Evolutionary conservation across 2,888 invertebrate species (phyloP).

Genomic region (Apamea sordens): DNA sequence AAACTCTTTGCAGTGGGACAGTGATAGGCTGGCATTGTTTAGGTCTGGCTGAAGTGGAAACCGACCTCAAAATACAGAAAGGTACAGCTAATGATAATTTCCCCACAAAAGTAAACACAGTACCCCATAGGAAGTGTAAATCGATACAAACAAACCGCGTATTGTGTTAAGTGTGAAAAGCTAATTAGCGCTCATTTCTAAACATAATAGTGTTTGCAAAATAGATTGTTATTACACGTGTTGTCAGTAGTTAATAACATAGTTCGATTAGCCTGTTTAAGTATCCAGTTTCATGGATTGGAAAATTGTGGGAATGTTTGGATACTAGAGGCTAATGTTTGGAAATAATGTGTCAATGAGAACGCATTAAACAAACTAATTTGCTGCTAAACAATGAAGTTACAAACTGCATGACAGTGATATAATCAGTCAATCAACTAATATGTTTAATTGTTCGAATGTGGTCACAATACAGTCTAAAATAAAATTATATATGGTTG

Average conservation of each 20-base stretch:
- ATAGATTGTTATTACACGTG: conserved; percentile 37
- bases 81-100: conserved; percentile 17
- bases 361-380: not conserved
- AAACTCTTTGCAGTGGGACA: too few relatives aligned
- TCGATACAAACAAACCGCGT: conserved; percentile 34
- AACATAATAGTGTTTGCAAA: conserved; percentile 36
- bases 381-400: not conserved
- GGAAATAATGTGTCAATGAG: conserved; percentile 6
- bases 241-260: conserved; percentile 30
- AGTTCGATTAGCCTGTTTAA: conserved; percentile 27
- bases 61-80: not conserved
- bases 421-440: not conserved
- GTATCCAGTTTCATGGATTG: not conserved
- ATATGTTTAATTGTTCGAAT: not conserved
- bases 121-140: conserved; percentile 19
- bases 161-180: conserved; percentile 42
- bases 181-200: conserved; percentile 50
- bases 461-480: not conserved
- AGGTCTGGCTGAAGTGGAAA: not conserved
- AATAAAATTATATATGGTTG: too few relatives aligned
- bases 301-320: conserved; percentile 19
- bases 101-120: conserved; percentile 15
- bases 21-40: too few relatives aligned
- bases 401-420: not conserved
- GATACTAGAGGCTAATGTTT: conserved; percentile 2